Conservation (phyloP, 2,113 vertebrate genomes). For the Brachirus orientalis region DNA sequence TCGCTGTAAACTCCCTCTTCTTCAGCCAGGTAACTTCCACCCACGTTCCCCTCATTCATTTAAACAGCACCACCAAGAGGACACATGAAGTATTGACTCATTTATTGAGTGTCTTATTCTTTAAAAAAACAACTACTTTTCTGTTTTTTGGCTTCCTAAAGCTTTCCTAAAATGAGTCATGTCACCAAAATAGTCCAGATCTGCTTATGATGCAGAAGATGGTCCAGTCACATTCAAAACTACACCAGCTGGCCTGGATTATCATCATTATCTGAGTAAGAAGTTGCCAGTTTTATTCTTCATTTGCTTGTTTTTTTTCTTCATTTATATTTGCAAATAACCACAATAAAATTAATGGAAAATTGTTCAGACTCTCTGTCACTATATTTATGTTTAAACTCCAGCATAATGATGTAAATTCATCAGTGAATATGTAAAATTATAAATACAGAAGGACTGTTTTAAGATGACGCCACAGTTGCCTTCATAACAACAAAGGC, state of each 20-base stretch:
- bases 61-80: no score
- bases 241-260: slow-evolving; percentile 21
- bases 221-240: slow-evolving; percentile 11
- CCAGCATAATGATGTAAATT: no score
- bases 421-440: no score
- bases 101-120: no score
- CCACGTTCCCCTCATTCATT: no score
- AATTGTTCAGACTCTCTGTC: neutral
- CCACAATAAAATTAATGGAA: no score
- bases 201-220: slow-evolving; percentile 6
- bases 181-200: slow-evolving; percentile 12
- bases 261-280: slow-evolving; percentile 10
- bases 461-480: slow-evolving; percentile 3
- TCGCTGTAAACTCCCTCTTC: no score
- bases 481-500: slow-evolving; percentile 39
- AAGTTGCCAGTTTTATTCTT: slow-evolving; percentile 4
- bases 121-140: no score
- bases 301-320: neutral
- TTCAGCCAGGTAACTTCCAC: no score
- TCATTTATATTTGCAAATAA: no score
- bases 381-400: no score
- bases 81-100: no score
- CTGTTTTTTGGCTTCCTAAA: neutral
- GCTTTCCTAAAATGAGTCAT: slow-evolving; percentile 27
- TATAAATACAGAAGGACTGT: slow-evolving; percentile 1